Base-by-base conservation (phyloP, 2,113 vertebrate species). In the Bubalus kerabau region DNA sequence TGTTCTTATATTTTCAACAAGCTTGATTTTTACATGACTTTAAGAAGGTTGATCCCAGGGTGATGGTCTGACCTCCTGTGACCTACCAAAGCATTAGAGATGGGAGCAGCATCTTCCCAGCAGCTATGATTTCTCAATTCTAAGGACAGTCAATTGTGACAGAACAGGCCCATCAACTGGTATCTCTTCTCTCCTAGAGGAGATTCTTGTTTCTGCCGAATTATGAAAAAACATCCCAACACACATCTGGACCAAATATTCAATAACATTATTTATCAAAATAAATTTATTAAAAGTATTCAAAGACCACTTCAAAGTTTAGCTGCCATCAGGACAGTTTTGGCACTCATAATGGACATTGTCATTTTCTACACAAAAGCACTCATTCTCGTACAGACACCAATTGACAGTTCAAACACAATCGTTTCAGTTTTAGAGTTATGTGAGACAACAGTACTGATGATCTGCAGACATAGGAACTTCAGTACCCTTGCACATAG, bases 261-360 rank as follows among this genome's bases (percentile, higher is more conserved):
- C 52, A 89, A 71, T 81, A 80, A 81, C 48, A 91, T 92, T 98
- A 98, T 97, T 83, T 99, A 99, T 96, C 98, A 99, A 99, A 99
- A 99, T 98, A 98, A 98, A 99, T 99, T 99, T 99, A 99, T 99
- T 98, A 97, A 98, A 99, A 97, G 96, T 97, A 96, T 94, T 96
- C 97, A 98, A 98, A 98, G 95, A 98, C 97, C 88, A 98, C 97
- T 98, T 99, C 98, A 98, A 98, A 98, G 97, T 97, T 98, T 99
- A 94, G 94, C 98, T 98, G 98, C 98, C 98, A 78, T 98, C 90
- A 57, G 97, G 98, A 98, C 98, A 98, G 97, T 91, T 78, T 94
- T 97, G 94, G 97, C 97, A 97, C 93, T 95, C 97, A 3, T 81
- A 64, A 96, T 12, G 60, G 83, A 95, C 60, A 93, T 6, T 36